Conservation (phyloP, 2,888 invertebrate species). For the Crematogaster levior region DNA sequence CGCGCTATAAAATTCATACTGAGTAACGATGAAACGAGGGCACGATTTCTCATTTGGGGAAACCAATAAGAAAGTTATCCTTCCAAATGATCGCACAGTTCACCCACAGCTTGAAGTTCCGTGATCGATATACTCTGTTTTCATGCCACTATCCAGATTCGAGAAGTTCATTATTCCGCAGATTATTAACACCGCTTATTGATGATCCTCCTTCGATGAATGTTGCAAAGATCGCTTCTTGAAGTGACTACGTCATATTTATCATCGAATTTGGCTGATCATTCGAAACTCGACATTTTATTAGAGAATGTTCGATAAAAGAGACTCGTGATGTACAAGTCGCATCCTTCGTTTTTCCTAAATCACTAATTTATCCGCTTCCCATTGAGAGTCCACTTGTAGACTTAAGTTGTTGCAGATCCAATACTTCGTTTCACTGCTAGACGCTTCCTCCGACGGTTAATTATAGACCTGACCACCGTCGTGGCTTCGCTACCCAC, state of each 20-base stretch:
- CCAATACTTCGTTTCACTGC: not conserved
- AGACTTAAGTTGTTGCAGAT: not conserved
- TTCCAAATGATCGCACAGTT: not conserved
- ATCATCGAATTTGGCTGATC: not conserved
- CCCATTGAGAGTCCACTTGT: not conserved
- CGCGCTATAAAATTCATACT: not conserved
- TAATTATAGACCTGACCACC: conserved; percentile 51
- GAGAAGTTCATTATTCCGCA: conserved; percentile 11
- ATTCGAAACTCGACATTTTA: not conserved
- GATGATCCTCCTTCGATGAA: not conserved
- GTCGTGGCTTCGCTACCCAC: conserved; percentile 11
- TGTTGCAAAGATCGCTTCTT: not conserved
- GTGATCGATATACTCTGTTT: not conserved
- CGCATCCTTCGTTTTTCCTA: not conserved
- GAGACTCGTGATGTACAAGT: not conserved
- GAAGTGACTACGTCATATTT: not conserved
- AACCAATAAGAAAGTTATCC: conserved; percentile 13
- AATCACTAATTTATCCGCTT: not conserved
- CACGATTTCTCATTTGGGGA: not conserved
- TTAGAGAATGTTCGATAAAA: not conserved
- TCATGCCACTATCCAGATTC: not conserved
- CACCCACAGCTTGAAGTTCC: not conserved
- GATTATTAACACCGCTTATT: not conserved
- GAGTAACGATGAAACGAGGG: not conserved
- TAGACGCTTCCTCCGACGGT: conserved; percentile 42